phyloP scores from a whole-genome alignment of 2,113 vertebrate genomes.

The Grallaria varia region DNA sequence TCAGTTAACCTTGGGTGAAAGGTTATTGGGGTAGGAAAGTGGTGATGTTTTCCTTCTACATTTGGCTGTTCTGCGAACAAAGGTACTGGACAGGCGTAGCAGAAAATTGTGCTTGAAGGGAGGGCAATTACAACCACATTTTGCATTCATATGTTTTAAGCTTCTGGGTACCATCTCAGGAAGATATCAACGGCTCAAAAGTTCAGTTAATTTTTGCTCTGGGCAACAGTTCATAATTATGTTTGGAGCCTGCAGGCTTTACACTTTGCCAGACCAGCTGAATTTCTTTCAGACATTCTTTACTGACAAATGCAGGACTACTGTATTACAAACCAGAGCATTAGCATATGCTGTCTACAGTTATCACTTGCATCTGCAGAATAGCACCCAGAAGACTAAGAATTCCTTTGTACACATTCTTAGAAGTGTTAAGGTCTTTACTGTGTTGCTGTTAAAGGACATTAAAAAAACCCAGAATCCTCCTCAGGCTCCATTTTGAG shows the following conservation, averaged over 20 bases:
- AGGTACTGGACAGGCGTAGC: background rate
- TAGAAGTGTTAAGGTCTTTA: background rate
- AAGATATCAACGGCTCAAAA: background rate
- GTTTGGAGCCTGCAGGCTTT: background rate
- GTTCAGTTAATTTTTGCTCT: background rate
- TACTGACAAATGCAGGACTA: background rate
- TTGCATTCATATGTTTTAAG: background rate
- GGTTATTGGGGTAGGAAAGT: background rate
- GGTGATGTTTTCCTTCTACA: background rate
- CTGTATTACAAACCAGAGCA: background rate
- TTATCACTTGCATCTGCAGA: background rate
- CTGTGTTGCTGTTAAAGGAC: background rate
- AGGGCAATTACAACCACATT: background rate
- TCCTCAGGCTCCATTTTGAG: background rate
- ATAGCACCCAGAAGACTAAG: background rate
- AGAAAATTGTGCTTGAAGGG: background rate
- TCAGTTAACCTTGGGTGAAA: background rate
- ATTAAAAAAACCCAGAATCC: background rate
- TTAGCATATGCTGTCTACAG: background rate
- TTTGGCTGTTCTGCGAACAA: background rate
- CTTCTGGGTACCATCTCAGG: background rate
- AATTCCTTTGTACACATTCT: background rate
- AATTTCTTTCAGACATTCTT: background rate
- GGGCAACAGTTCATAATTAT: background rate
- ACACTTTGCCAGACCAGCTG: background rate